Base-by-base conservation (phyloP, 2,113 vertebrate genomes). In the Spizaetus ornatus region DNA sequence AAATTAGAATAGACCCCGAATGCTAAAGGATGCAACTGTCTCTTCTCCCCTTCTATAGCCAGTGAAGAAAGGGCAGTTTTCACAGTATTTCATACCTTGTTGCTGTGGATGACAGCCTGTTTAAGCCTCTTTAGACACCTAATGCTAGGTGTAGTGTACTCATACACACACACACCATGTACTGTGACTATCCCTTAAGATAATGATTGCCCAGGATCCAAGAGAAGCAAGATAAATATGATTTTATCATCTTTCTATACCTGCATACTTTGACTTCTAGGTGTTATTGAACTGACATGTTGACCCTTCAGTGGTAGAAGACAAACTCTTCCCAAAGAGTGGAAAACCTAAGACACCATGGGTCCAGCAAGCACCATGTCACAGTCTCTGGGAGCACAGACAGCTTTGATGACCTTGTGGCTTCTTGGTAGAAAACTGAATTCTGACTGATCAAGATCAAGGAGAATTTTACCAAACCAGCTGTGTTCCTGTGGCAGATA, bases 131-230 rank as follows among this genome's bases (percentile, higher is more conserved):
- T 67, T 32, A 55, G 17, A 38, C 11, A 55, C 3, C 48, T 59
- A 43, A 31, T 0, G 1, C 6, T 63, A 32, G 6, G 5, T 43
- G 20, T 43, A 38, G 5, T 15, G 4, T 45, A 23, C 18, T 23
- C 20, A 13, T 38, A 23, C 23, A 19, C 7, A 16, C 16, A 16
- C 1, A 31, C 4, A 8, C 4, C 9, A 34, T 0, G 0, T 18
- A 43, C 21, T 52, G 13, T 23, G 16, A 78, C 9, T 50, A 13
- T 40, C n/a, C 16, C 17, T 66, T 56, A 32, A 23, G 27, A 31
- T 19, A 70, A 36, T 7, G 6, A 21, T 42, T 70, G 14, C 56
- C 50, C 32, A 55, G 10, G 5, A 71, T 86, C 40, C 45, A 58
- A 88, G 22, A 66, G 26, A 72, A 77, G 13, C 4, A 66, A 71